These are phyloP conservation scores for Aplysina aerophoba DNA, from an alignment of 37 sponge, comb jelly and placozoan species.

Conservation along the genomic window DNA sequence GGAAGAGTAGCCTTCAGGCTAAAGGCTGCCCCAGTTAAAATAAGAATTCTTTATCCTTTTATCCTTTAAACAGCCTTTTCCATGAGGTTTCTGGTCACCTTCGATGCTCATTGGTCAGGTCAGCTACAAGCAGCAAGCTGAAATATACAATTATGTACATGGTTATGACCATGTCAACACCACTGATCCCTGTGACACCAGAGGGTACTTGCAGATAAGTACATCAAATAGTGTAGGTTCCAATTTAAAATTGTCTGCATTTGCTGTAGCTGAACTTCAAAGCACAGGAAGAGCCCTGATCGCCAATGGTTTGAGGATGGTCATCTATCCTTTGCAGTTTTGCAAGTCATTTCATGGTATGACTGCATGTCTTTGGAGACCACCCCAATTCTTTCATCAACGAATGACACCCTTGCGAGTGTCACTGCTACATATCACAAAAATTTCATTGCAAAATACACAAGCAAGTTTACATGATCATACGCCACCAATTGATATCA, in stretches of 20 bases:
- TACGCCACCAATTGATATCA: not conserved
- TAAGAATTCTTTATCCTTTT: too few species aligned
- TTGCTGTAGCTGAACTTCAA: too few species aligned
- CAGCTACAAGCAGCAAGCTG: constrained; percentile 46
- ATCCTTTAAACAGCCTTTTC: constrained; percentile 39
- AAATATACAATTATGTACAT: constrained; percentile 61
- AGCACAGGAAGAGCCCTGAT: constrained; percentile 22
- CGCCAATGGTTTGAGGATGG: constrained; percentile 41
- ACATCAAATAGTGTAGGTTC: not conserved
- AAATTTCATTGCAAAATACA: not conserved
- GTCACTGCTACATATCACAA: not conserved
- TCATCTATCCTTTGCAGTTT: constrained; percentile 36
- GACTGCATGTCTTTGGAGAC: not conserved
- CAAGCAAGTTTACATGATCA: not conserved
- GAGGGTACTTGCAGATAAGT: too few species aligned
- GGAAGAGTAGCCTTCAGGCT: too few species aligned
- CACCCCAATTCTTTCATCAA: not conserved
- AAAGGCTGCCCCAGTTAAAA: too few species aligned
- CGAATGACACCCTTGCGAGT: not conserved
- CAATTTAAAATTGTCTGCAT: not conserved
- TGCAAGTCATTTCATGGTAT: constrained; percentile 1
- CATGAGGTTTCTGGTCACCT: constrained; percentile 9
- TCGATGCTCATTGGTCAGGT: constrained; percentile 46
- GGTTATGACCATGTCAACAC: too few species aligned
- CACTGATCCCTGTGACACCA: too few species aligned